These are phyloP conservation scores for Hexactinellida sp. DNA, from an alignment of 37 sponge, comb jelly and placozoan species.

Conservation along the genomic window DNA sequence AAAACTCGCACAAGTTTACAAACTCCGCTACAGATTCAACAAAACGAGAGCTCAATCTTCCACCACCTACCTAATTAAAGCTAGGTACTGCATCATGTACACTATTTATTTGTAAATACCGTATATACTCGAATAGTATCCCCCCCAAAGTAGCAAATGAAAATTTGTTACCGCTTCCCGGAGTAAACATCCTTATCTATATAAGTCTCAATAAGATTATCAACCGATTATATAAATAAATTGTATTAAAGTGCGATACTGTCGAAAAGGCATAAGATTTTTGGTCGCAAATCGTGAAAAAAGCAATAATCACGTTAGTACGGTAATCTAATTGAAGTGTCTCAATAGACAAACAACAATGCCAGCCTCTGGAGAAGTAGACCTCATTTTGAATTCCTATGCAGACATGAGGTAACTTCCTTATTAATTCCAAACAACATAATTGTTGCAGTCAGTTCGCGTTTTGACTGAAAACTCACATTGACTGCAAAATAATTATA, in stretches of 20 bases:
- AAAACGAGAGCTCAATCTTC: constrained; percentile 43
- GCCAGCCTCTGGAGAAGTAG: constrained; percentile 60
- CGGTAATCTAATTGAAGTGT: neutral
- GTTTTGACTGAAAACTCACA: too few relatives aligned
- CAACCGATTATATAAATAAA: too few relatives aligned
- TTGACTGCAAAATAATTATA: neutral
- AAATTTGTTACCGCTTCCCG: too few relatives aligned
- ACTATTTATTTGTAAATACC: neutral
- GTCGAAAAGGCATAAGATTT: too few relatives aligned
- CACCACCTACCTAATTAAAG: constrained; percentile 47
- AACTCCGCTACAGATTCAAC: constrained; percentile 56
- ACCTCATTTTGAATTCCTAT: constrained; percentile 33
- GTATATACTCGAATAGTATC: too few relatives aligned
- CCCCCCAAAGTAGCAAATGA: too few relatives aligned
- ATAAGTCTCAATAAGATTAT: too few relatives aligned
- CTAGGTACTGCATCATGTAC: constrained; percentile 26
- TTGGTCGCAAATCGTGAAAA: too few relatives aligned
- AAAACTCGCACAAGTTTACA: constrained; percentile 58
- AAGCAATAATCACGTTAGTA: neutral
- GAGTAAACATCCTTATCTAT: too few relatives aligned
- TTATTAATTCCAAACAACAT: neutral
- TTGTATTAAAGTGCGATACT: too few relatives aligned
- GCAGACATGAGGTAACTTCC: constrained; percentile 1
- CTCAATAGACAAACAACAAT: constrained; percentile 46
- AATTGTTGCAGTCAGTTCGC: neutral